Evolutionary conservation across 1,140 invertebrate species (phyloP).

Genomic region (Cydia pomonella): DNA sequence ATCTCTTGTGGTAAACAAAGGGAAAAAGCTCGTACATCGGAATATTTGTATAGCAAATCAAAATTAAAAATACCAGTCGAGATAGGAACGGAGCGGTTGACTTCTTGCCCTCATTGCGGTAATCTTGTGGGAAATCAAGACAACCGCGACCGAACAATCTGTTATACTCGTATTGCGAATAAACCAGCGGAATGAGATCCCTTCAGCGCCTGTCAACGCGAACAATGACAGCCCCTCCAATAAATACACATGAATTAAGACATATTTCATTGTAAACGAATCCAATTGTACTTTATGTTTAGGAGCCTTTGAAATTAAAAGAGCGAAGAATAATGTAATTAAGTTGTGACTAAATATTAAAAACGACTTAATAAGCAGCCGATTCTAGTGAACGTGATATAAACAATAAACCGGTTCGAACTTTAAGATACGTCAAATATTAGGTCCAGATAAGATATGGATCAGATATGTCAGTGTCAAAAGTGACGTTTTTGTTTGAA

Average conservation of each 20-base stretch:
- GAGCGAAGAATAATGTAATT: constrained; percentile 4
- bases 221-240: not conserved
- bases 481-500: no score
- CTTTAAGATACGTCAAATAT: no score
- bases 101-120: constrained; percentile 63
- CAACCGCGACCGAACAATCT: constrained; percentile 58
- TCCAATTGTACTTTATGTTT: constrained; percentile 27
- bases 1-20: not conserved
- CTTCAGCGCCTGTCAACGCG: constrained; percentile 34
- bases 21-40: constrained; percentile 40
- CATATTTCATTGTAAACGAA: constrained; percentile 18
- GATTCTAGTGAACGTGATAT: not conserved
- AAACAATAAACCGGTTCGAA: no score
- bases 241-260: constrained; percentile 29
- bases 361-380: not conserved
- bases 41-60: constrained; percentile 54
- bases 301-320: constrained; percentile 16
- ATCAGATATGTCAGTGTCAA: no score
- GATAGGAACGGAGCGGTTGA: constrained; percentile 58
- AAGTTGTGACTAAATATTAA: constrained; percentile 1
- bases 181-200: constrained; percentile 48
- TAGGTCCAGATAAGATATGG: no score
- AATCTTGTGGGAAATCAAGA: constrained; percentile 75
- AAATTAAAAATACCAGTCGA: constrained; percentile 53
- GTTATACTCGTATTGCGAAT: constrained; percentile 48